Evolutionary conservation across 1,140 invertebrate genomes (phyloP).

Genomic region (Eubasilissa regina): DNA sequence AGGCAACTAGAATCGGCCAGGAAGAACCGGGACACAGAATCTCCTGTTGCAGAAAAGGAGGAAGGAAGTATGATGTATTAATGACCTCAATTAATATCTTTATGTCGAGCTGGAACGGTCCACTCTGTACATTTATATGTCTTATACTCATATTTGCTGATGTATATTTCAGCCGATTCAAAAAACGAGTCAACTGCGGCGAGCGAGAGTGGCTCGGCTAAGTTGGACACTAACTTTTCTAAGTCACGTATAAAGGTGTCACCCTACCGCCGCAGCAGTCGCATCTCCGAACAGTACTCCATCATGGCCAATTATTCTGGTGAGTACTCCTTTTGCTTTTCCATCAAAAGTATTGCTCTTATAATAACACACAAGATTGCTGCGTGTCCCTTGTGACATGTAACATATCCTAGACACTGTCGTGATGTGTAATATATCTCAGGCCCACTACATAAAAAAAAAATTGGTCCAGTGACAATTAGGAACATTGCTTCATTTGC

Average conservation of each 20-base stretch:
- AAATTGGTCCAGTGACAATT: too few species aligned
- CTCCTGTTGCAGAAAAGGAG: conserved; percentile 60
- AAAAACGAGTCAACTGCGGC: conserved; percentile 45
- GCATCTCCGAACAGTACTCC: conserved; percentile 65
- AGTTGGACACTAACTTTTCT: conserved; percentile 69
- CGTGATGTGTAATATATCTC: too few species aligned
- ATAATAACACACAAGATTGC: too few species aligned
- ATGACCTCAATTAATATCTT: too few species aligned
- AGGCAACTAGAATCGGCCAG: conserved; percentile 56
- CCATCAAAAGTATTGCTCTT: too few species aligned
- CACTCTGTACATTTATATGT: too few species aligned
- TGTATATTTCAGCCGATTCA: conserved; percentile 60
- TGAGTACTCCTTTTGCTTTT: conserved; percentile 45
- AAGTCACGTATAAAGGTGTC: conserved; percentile 69
- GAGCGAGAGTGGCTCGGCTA: conserved; percentile 57
- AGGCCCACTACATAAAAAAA: too few species aligned
- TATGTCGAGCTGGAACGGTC: too few species aligned
- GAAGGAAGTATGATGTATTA: conserved; percentile 57
- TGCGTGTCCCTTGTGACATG: too few species aligned
- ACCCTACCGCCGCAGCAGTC: conserved; percentile 66
- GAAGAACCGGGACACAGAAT: conserved; percentile 3
- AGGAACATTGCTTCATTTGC: too few species aligned
- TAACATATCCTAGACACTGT: too few species aligned
- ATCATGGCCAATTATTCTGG: conserved; percentile 68
- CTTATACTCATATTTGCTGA: too few species aligned